Conservation (phyloP, 2,113 vertebrate genomes). For the Hiodon tergisus region DNA sequence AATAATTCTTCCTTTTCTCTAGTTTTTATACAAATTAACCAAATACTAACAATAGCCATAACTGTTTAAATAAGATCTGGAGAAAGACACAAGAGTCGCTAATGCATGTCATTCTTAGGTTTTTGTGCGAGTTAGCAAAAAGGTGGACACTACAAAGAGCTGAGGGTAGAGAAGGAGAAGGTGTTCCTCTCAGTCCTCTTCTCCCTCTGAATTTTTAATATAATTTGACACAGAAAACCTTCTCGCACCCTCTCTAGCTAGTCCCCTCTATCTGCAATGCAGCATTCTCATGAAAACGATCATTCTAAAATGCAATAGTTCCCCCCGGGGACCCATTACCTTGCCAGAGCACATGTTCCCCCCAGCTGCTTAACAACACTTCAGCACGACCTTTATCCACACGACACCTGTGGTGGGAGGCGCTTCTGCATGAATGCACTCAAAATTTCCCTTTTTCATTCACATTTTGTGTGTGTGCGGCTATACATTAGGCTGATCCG, state of each 20-base stretch:
- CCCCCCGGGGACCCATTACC: conserved; percentile 42
- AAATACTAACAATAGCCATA: neutral
- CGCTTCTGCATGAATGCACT: neutral
- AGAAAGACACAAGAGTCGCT: neutral
- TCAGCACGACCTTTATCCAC: neutral
- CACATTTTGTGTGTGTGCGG: neutral
- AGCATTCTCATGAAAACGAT: conserved; percentile 48
- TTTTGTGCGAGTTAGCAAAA: neutral
- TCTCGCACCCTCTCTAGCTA: neutral
- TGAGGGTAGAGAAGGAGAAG: neutral
- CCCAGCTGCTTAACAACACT: neutral
- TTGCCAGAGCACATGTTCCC: neutral
- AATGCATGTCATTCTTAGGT: neutral
- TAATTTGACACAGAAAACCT: neutral
- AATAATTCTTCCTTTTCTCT: no score
- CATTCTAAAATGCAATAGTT: conserved; percentile 30
- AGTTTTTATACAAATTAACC: no score
- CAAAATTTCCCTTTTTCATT: neutral
- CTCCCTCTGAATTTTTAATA: neutral
- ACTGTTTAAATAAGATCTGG: neutral
- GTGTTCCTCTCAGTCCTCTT: neutral
- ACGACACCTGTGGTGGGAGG: neutral
- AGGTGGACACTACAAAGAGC: neutral
- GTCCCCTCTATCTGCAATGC: conserved; percentile 52
- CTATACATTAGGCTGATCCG: neutral